Evolutionary conservation across 2,797 vertebrate species (phyloP).

Genomic region (Chaetophractus vellerosus): DNA sequence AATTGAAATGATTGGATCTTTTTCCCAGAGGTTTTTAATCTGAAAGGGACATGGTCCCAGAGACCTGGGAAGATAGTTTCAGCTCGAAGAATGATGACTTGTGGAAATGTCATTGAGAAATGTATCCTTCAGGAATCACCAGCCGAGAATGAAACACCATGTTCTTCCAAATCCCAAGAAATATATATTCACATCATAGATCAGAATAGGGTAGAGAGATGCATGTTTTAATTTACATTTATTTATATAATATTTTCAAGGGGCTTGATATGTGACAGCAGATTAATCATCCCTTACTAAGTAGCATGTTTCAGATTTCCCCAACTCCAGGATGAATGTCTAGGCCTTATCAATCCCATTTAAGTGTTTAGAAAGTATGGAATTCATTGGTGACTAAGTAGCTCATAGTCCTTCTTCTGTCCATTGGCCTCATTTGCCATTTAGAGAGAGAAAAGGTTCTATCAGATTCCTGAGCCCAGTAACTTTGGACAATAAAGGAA

Average conservation of each 20-base stretch:
- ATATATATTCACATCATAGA: constrained; percentile 29
- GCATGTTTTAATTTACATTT: constrained; percentile 67
- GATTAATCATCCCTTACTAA: constrained; percentile 70
- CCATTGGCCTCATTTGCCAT: neutral
- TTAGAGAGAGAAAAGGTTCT: constrained; percentile 41
- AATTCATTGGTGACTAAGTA: neutral
- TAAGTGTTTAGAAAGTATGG: constrained; percentile 42
- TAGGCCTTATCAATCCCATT: neutral
- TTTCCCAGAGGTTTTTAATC: constrained; percentile 66
- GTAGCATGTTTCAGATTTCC: constrained; percentile 35
- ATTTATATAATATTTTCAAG: constrained; percentile 68
- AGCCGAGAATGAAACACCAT: constrained; percentile 63
- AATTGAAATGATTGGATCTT: constrained; percentile 74
- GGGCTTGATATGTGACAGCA: constrained; percentile 35
- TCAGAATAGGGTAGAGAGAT: constrained; percentile 22
- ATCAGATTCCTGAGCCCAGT: constrained; percentile 43
- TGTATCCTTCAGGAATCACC: constrained; percentile 75
- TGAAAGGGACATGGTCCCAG: constrained; percentile 59
- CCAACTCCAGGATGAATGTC: neutral
- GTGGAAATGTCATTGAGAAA: constrained; percentile 71
- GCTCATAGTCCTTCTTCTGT: neutral
- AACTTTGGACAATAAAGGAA: constrained; percentile 41
- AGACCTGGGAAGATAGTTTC: constrained; percentile 50
- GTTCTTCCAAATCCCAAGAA: constrained; percentile 68
- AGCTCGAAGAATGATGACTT: constrained; percentile 67